Base-by-base conservation (phyloP, 2,888 invertebrate genomes). In the Lasioglossum leucozonium region DNA sequence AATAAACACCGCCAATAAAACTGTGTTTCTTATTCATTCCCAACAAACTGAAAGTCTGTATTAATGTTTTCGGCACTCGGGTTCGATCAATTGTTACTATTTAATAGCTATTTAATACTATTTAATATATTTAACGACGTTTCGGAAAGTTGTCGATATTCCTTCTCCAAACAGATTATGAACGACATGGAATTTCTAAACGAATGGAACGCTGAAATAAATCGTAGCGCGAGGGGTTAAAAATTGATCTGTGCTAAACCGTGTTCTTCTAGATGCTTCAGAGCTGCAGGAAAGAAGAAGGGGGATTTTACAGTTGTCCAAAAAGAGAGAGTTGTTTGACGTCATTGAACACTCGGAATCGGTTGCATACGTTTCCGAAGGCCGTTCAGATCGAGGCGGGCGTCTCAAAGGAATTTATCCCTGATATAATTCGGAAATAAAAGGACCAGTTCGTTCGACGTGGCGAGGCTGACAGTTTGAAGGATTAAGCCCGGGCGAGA, bases 361-460 rank as follows among this genome's bases (percentile, higher is more conserved):
- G 37, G 22, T 16, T 34, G n/a, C 13, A 37, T 51, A 55, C 26
- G 22, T 40, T 55, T 34, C n/a, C 74, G 10, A 22, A 37, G 37
- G 26, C 3, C 13, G 65, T 26, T 30, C 5, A 2, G 42, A 22
- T 30, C 18, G 30, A 30, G 30, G 62, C 62, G 40, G 65, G 1
- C 47, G 2, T 13, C 18, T 69, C 67, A 72, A 75, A 65, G 44
- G 72, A 81, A 74, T 62, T 26, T 71, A 26, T 71, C 51, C 72
- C 44, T 74, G 62, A 77, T n/a, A 42, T 77, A 87, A 88, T 87
- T 77, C 51, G 79, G 47, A 78, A 87, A 83, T 87, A 79, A 87
- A 80, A 78, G 67, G 73, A 78, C 58, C 62, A 18, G 79, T 42
- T 78, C 72, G 80, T n/a, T 55, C 40, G 72, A 83, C 81, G 82